Evolutionary conservation across 1,140 invertebrate species (phyloP), one percentile per base, ranked within the genome.

Genomic region (Diorhabda carinulata): DNA sequence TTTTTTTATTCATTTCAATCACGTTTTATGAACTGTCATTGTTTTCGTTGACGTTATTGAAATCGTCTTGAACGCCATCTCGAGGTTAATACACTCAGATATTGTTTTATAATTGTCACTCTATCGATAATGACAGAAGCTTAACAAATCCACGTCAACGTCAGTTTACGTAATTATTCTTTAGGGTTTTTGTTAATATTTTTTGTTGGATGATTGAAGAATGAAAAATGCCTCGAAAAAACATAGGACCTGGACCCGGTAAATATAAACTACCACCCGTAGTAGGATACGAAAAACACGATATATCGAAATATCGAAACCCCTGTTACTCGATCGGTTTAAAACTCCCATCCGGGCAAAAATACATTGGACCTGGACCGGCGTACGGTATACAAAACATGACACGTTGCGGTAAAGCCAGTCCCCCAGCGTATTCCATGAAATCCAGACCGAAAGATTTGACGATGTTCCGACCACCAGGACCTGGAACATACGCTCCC

Each of bases 261-360:
- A 86, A 86, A 8, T 89, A 89, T 74, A 73, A 75, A 69, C 78
- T 89, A 70, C 87, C 87, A 0, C 78, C 86, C 10, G 83, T 83
- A 25, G 82, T 86, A 5, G 88, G 88, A 8, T 88, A 82, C 77
- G 74, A 81, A 0, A 71, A 79, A 43, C 87, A 89, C 77, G 87
- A 88, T 77, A 79, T 80, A 5, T 84, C 84, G 2, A 85, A 84
- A 10, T 82, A 84, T 71, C 81, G 87, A 10, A 82, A 83, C 76
- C 87, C 88, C 0, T 83, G 86, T 78, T 89, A 84, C 76, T 86
- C 86, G 43, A 84, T 89, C 73, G 85, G 85, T 2, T 76, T 74
- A 2, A 77, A 78, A 63, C 72, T 78, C 4, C n/a, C 44, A 2
- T 43, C 42, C 2, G 43, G 43, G n/a, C 63, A 66, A 2, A 75